Evolutionary conservation across 2,888 invertebrate genomes (phyloP), one percentile per base, ranked within the genome.

Genomic region (Neoascia interrupta): DNA sequence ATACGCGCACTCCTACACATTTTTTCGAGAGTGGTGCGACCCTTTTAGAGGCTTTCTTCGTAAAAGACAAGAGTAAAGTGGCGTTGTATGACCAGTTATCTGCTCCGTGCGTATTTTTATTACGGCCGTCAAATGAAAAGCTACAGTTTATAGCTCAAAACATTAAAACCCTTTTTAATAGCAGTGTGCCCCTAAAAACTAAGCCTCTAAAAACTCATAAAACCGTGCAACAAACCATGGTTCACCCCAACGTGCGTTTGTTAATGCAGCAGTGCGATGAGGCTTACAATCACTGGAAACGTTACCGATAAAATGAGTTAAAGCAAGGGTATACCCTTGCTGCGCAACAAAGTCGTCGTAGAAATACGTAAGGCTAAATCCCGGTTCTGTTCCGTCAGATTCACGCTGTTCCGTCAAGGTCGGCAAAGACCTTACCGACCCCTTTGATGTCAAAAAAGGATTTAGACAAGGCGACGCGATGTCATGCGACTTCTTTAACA

Each of bases 261-360:
- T 21, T 43, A 19, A 31, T 43, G 8, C 58, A 43, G 15, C 31
- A 58, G n/a, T 21, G 47, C 15, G 2, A n/a, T n/a, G n/a, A n/a
- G n/a, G n/a, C n/a, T n/a, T n/a, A n/a, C n/a, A n/a, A n/a, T n/a
- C n/a, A n/a, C 10, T 60, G 60, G 37, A 47, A 37, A 34, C 45
- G 45, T n/a, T 60, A 45, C 36, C 21, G 45, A n/a, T 16, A 36
- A 15, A 37, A 19, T 15, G 45, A 45, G 23, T 13, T 60, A 3
- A 31, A 28, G 10, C 45, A 15, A 15, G 10, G 5, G 23, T 47
- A 36, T 23, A n/a, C 37, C 23, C 23, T 23, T 36, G 26, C 45
- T 60, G n/a, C 60, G 34, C n/a, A 60, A 60, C 26, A 60, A 21
- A 47, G 45, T 60, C 1, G 18, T 47, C n/a, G 28, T 28, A n/a